These are phyloP conservation scores for Alcedo quadribrachys DNA, from an alignment of 2,797 vertebrate species.

Conservation along the genomic window DNA sequence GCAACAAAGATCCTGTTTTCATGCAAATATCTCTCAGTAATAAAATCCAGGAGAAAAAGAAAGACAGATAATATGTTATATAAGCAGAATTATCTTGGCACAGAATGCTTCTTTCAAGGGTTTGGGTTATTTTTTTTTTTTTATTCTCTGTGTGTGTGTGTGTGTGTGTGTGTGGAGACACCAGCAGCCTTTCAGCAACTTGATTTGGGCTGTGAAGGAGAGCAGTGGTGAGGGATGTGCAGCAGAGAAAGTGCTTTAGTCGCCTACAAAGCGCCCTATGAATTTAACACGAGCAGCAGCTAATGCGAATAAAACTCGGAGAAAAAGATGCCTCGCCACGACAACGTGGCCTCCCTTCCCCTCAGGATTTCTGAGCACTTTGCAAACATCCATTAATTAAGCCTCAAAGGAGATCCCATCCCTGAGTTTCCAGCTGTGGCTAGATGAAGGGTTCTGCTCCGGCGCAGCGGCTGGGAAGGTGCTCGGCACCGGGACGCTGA, in stretches of 20 bases:
- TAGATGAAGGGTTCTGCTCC: not conserved
- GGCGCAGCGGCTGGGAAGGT: fast-evolving
- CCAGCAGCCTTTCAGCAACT: not conserved
- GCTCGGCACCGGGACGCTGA: fast-evolving
- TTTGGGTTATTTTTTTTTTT: not conserved
- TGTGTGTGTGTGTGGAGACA: not conserved
- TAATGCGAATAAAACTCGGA: not conserved
- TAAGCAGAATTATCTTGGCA: slow-evolving; percentile 61
- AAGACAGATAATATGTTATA: slow-evolving; percentile 46
- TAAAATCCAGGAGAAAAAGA: slow-evolving; percentile 46
- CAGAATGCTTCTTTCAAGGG: slow-evolving; percentile 24
- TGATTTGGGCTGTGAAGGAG: not conserved
- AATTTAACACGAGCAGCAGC: not conserved
- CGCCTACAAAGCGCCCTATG: not conserved
- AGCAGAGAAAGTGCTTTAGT: not conserved
- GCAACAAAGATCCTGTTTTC: slow-evolving; percentile 62
- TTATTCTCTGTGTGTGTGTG: not conserved
- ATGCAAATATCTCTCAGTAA: slow-evolving; percentile 64
- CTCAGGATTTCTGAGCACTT: not conserved
- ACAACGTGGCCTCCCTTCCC: not conserved
- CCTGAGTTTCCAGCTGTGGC: not conserved
- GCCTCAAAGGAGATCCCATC: not conserved
- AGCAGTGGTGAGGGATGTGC: not conserved
- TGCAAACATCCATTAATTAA: not conserved
- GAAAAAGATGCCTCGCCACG: not conserved